Percentiles rank a stretch among this genome's conserved stretches.
phyloP scores from a whole-genome alignment of 2,797 vertebrate genomes.

The Rhinogobio ventralis region DNA sequence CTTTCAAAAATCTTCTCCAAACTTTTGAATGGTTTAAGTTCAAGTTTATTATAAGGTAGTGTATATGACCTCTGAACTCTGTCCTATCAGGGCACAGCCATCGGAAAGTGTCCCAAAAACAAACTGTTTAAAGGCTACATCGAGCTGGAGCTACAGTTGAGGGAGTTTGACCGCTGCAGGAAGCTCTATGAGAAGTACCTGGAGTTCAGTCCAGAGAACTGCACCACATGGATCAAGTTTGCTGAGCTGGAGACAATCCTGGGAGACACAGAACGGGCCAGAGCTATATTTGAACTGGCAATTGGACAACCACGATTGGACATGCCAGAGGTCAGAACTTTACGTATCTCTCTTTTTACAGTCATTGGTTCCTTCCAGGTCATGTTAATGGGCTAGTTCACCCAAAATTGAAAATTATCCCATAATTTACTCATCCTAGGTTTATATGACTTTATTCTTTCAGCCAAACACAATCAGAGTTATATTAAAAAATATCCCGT shows the following conservation, averaged over 20 bases:
- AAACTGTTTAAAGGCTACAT: conserved; percentile 99
- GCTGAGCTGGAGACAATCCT: conserved; percentile 95
- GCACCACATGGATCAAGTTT: conserved; percentile 99
- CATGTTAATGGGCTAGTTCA: neutral
- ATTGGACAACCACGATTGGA: conserved; percentile 95
- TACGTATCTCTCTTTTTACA: neutral
- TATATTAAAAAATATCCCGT: too few relatives aligned
- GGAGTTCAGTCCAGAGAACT: conserved; percentile 95
- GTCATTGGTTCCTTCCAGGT: neutral
- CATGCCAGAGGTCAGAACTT: conserved; percentile 91
- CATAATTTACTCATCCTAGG: too few relatives aligned
- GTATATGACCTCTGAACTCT: neutral
- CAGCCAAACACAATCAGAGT: too few relatives aligned
- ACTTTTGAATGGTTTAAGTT: neutral
- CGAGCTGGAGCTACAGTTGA: conserved; percentile 92
- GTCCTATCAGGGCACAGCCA: conserved; percentile 84
- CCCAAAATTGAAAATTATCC: too few relatives aligned
- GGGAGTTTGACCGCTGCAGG: conserved; percentile 96
- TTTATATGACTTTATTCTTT: too few relatives aligned
- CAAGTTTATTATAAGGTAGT: neutral
- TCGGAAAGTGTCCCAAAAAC: conserved; percentile 96
- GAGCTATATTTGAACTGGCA: conserved; percentile 94
- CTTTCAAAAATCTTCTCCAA: neutral
- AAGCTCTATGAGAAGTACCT: conserved; percentile 98
- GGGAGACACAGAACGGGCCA: conserved; percentile 87